A percentile compares a stretch with the other conserved stretches of the same genome.
These are phyloP conservation scores for Pseudochirops corinnae DNA, from an alignment of 2,797 vertebrate species.

Conservation along the genomic window DNA sequence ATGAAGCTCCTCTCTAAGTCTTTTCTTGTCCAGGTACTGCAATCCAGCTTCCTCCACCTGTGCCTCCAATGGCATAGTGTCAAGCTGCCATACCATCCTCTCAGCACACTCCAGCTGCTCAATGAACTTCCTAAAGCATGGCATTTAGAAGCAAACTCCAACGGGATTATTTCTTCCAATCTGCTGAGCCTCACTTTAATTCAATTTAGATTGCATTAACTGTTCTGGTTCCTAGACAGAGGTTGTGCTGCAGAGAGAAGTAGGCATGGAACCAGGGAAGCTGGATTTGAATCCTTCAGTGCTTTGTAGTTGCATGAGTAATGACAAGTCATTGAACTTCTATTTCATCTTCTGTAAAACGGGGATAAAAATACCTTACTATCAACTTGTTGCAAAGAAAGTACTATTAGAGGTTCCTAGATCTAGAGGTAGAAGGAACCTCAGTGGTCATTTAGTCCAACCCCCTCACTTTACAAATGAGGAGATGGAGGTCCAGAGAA, in stretches of 20 bases:
- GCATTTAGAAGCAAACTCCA: not conserved
- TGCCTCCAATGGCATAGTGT: not conserved
- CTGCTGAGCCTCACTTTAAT: not conserved
- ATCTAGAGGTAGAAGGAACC: not conserved
- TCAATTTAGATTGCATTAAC: not conserved
- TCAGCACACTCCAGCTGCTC: not conserved
- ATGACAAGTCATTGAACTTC: not conserved
- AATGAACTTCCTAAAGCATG: not conserved
- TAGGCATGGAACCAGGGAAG: not conserved
- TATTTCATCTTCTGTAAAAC: not conserved
- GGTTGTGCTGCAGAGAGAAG: not conserved
- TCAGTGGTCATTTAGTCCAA: not conserved
- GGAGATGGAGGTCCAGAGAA: not conserved
- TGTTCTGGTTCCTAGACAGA: not conserved
- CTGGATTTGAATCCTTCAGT: not conserved
- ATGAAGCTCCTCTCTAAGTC: not conserved
- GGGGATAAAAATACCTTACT: not conserved
- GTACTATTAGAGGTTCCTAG: not conserved
- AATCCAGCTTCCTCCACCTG: not conserved
- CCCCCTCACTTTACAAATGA: not conserved
- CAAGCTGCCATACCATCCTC: not conserved
- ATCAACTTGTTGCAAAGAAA: not conserved
- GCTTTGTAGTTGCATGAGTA: not conserved
- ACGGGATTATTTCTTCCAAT: not conserved
- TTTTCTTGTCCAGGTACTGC: not conserved